Evolutionary conservation across 2,797 vertebrate species (phyloP), one percentile per base, ranked within the genome.

Genomic region (Phoxinus dragarum): DNA sequence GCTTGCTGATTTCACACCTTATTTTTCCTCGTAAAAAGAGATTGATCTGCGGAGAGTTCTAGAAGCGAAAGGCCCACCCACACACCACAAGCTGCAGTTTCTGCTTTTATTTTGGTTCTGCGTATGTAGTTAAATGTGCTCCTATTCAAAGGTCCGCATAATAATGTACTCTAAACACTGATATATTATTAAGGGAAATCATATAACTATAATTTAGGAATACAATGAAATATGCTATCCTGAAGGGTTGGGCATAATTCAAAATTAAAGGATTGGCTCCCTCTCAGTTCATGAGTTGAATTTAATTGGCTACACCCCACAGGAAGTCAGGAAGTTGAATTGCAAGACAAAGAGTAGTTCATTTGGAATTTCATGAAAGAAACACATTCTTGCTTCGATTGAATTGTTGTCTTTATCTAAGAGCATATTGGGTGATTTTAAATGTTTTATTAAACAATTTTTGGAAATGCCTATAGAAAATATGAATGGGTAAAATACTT

Each of bases 1-100:
- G 88, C 89, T 89, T 88, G 84, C 75, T 68, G 81, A 82, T 88
- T 90, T 81, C 84, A 82, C 82, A 76, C 88, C 71, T 77, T 80
- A 72, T 77, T 69, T 76, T 67, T 44, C 49, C 52, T 83, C 31
- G 72, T 68, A 84, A 87, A 87, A 84, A 77, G 42, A 59, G 79
- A 85, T 84, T 75, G 59, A 81, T 86, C 84, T 56, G 72, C n/a
- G 31, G 84, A 67, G 64, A 74, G 75, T 83, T 81, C 83, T 69
- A 4, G 61, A 81, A 72, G 76, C 23, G 38, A 76, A 80, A 36
- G 52, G 56, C 78, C 74, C 82, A 79, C 86, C 86, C 75, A 86
- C 69, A 59, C 82, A 81, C 73, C n/a, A 36, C 79, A 31, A 61
- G 81, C 67, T 64, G n/a, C 49, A 47, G 80, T 75, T 85, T 23